These are phyloP conservation scores for Papilio elwesi DNA, from an alignment of 2,888 invertebrate genomes.

Conservation along the genomic window DNA sequence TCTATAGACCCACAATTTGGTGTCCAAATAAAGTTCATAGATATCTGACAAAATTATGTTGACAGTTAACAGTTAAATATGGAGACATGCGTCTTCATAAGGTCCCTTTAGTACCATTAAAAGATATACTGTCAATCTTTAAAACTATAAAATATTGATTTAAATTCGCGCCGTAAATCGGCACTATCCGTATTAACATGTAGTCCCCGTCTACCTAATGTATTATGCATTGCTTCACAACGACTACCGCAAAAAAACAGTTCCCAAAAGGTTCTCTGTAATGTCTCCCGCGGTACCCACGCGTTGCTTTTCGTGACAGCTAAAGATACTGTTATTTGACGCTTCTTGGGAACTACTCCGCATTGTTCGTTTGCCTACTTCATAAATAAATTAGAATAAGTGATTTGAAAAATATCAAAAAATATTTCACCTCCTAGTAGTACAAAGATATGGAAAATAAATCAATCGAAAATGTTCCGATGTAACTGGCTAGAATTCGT, in stretches of 20 bases:
- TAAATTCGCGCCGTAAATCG: conserved; percentile 1
- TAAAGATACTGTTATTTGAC: conserved; percentile 9
- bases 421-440: no score
- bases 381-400: no score
- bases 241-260: conserved; percentile 47
- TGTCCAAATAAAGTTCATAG: no score
- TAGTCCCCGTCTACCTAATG: conserved; percentile 47
- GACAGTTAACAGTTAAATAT: no score
- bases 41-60: no score
- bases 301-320: not conserved
- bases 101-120: no score
- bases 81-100: no score
- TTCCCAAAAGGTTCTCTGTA: conserved; percentile 43
- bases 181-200: conserved; percentile 1
- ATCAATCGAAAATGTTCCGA: no score
- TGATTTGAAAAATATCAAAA: no score
- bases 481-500: no score
- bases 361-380: not conserved
- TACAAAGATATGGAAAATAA: no score
- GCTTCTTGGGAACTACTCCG: conserved; percentile 22
- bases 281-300: conserved; percentile 38
- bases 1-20: no score
- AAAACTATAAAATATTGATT: not conserved
- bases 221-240: conserved; percentile 58
- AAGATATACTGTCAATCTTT: not conserved